Evolutionary conservation across 2,888 invertebrate genomes (phyloP), one percentile per base, ranked within the genome.

Genomic region (Agrotis segetum): DNA sequence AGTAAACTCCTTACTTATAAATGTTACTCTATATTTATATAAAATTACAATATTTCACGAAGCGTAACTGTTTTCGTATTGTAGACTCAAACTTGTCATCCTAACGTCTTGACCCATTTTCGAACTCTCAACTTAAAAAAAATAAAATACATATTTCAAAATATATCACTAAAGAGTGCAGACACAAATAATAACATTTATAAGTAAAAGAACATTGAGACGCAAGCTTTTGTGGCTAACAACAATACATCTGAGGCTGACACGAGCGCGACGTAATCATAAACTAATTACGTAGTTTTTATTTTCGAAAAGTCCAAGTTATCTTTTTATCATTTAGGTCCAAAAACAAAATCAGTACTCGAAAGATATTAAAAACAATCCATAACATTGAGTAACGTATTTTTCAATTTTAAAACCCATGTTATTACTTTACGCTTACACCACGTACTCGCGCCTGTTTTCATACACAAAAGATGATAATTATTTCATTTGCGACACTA

Each of bases 61-160:
- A 79, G 79, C 79, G 81, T 81, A 81, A 81, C 77, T 77, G 75
- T 79, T 79, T 81, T 79, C 81, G 77, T 81, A 67, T 81, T 62
- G 78, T 67, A 71, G 81, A 75, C 70, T 79, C 74, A 53, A 66
- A 66, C 53, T 49, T 76, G 66, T 67, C 76, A 67, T 66, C 56
- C n/a, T 56, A 74, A 64, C 56, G 19, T 40, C 14, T 72, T 40
- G 68, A 76, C 19, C 52, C 44, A 74, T 71, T 68, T 55, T 63
- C 62, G 52, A 61, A n/a, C 44, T 53, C 49, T 52, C 61, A 81
- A 77, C 81, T 64, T 55, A 56, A 70, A 69, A 71, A 68, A 21
- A 19, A 34, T n/a, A 59, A 47, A n/a, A 7, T 73, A 47, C 46
- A 47, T 70, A 46, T 56, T 56, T 66, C 40, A 4, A 50, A 67